These are phyloP conservation scores for Thereva nobilitata DNA, from an alignment of 2,888 invertebrate genomes.

Conservation along the genomic window DNA sequence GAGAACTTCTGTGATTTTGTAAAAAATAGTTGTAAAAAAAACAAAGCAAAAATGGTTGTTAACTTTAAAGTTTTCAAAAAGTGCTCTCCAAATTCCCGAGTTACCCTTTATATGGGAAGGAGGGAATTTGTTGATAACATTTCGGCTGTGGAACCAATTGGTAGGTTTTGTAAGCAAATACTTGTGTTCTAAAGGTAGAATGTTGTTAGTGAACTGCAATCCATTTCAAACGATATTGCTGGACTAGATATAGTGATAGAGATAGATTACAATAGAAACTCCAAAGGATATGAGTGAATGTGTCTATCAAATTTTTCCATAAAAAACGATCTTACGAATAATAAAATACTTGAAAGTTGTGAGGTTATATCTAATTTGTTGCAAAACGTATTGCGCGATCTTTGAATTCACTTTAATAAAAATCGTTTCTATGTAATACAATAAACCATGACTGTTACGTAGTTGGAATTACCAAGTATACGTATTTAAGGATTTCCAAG, in stretches of 20 bases:
- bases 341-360: too few species aligned
- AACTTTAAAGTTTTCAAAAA: constrained; percentile 93
- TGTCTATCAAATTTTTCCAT: not conserved
- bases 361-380: too few species aligned
- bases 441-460: too few species aligned
- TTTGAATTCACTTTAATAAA: too few species aligned
- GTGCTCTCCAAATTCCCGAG: constrained; percentile 83
- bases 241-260: too few species aligned
- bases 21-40: not conserved
- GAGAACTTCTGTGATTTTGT: too few species aligned
- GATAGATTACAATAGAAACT: too few species aligned
- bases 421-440: too few species aligned
- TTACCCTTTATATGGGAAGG: constrained; percentile 83
- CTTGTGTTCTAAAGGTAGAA: not conserved
- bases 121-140: constrained; percentile 88
- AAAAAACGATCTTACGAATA: not conserved
- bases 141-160: constrained; percentile 82
- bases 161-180: constrained; percentile 58
- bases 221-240: not conserved
- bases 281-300: too few species aligned
- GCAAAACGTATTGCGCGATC: too few species aligned
- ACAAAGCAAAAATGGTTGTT: constrained; percentile 70
- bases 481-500: too few species aligned
- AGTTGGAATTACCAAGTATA: too few species aligned
- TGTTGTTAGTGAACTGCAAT: not conserved